phyloP scores from a whole-genome alignment of 2,888 invertebrate species.

The Yponomeuta evonymella region DNA sequence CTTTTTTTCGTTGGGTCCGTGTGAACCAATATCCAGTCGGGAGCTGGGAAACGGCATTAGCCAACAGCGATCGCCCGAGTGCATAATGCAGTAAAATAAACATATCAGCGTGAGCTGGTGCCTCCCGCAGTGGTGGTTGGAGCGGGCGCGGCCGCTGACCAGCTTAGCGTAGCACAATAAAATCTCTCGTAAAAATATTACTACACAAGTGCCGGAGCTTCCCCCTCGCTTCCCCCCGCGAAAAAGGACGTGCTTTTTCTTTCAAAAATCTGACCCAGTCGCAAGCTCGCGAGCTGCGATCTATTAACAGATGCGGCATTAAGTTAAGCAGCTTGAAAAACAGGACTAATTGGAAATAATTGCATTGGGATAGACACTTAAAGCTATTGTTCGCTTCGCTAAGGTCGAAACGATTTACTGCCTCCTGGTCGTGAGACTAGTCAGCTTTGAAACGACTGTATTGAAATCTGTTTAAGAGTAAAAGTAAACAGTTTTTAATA shows the following conservation, averaged over 20 bases:
- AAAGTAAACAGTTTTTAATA: too few relatives aligned
- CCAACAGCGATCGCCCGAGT: too few relatives aligned
- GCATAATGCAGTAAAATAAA: slow-evolving; percentile 1
- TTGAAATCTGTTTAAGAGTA: too few relatives aligned
- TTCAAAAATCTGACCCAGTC: slow-evolving; percentile 59
- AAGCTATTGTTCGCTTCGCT: too few relatives aligned
- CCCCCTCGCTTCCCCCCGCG: slow-evolving; percentile 34
- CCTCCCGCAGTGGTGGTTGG: not conserved
- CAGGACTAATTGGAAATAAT: too few relatives aligned
- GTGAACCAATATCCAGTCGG: not conserved
- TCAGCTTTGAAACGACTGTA: too few relatives aligned
- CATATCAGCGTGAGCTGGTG: not conserved
- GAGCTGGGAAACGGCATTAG: too few relatives aligned
- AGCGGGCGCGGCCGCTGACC: not conserved
- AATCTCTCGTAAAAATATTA: slow-evolving; percentile 8
- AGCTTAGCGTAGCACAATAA: slow-evolving; percentile 3
- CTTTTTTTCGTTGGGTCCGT: slow-evolving; percentile 8
- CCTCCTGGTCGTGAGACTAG: too few relatives aligned
- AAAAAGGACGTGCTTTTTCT: slow-evolving; percentile 73
- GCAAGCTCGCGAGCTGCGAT: slow-evolving; percentile 23
- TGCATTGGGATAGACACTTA: too few relatives aligned
- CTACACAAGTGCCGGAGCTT: slow-evolving; percentile 13
- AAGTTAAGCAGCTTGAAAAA: too few relatives aligned
- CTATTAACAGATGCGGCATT: too few relatives aligned
- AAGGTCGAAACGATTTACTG: too few relatives aligned